phyloP scores from a whole-genome alignment of 2,113 vertebrate species.

The Plestiodon gilberti region DNA sequence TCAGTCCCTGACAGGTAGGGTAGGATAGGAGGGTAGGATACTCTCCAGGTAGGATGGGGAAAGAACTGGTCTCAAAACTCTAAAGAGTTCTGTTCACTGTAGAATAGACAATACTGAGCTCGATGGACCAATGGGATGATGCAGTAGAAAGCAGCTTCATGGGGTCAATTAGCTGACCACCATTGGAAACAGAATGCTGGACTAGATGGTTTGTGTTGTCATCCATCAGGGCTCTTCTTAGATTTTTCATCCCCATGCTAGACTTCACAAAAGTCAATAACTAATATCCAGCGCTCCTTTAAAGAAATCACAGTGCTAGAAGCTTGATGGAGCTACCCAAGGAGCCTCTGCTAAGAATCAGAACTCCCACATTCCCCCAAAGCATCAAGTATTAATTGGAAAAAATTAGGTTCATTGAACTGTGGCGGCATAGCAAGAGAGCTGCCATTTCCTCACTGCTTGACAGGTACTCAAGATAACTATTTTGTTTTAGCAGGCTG shows the following conservation, averaged over 20 bases:
- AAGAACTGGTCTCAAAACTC: too few species aligned
- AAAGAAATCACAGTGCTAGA: not conserved
- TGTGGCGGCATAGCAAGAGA: constrained; percentile 47
- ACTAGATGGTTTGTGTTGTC: not conserved
- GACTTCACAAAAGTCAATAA: not conserved
- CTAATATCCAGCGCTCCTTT: not conserved
- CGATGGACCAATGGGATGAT: too few species aligned
- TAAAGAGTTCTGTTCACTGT: too few species aligned
- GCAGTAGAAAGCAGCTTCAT: too few species aligned
- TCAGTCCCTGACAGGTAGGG: not conserved
- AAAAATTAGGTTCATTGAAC: constrained; percentile 56
- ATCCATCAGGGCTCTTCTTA: not conserved
- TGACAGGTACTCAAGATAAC: constrained; percentile 53
- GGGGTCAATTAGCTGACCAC: too few species aligned
- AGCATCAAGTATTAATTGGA: constrained; percentile 56
- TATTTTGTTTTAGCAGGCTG: constrained; percentile 41
- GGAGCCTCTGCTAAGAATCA: constrained; percentile 22
- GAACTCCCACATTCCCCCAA: constrained; percentile 40
- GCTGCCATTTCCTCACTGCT: constrained; percentile 48
- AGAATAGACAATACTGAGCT: too few species aligned
- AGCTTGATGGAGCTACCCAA: constrained; percentile 2
- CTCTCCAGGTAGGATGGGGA: not conserved
- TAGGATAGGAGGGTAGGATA: too few species aligned
- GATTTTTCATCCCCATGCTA: too few species aligned
- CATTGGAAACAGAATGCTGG: too few species aligned